Evolutionary conservation across 92 coral and sea anemone species (phyloP).

Genomic region (Bergia puertoricense): DNA sequence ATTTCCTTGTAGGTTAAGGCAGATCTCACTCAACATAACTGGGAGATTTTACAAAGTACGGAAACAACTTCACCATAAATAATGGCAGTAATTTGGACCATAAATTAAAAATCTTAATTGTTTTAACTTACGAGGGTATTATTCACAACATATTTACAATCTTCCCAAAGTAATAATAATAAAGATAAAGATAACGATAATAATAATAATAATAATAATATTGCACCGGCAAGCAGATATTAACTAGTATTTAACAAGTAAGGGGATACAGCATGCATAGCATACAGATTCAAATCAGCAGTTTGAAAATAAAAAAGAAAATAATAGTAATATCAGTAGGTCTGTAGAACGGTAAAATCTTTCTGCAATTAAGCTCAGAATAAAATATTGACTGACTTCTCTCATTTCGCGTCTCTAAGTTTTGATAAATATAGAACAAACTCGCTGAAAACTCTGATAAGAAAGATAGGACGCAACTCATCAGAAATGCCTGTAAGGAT

Average conservation of each 20-base stretch:
- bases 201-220: too few relatives aligned
- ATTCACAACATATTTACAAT: conserved; percentile 35
- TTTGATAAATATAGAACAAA: conserved; percentile 48
- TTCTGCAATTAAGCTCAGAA: not conserved
- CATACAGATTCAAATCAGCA: not conserved
- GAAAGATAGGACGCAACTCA: not conserved
- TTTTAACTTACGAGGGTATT: conserved; percentile 35
- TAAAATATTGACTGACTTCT: conserved; percentile 24
- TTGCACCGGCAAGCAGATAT: not conserved
- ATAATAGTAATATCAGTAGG: not conserved
- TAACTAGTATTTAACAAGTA: too few relatives aligned
- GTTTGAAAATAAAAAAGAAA: not conserved
- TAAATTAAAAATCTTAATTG: conserved; percentile 37
- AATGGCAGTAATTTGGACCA: conserved; percentile 15
- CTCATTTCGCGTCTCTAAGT: conserved; percentile 46
- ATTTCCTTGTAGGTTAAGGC: conserved; percentile 30
- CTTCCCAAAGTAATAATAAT: not conserved
- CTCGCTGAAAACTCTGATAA: not conserved
- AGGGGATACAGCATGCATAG: too few relatives aligned
- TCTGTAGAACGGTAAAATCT: too few relatives aligned
- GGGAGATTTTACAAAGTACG: not conserved
- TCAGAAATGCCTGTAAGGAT: not conserved
- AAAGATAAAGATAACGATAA: too few relatives aligned
- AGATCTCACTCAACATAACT: conserved; percentile 1
- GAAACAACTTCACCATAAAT: conserved; percentile 27